Percentiles rank a stretch among this genome's conserved stretches.
phyloP scores from a whole-genome alignment of 2,888 invertebrate species.

The Icerya purchasi region DNA sequence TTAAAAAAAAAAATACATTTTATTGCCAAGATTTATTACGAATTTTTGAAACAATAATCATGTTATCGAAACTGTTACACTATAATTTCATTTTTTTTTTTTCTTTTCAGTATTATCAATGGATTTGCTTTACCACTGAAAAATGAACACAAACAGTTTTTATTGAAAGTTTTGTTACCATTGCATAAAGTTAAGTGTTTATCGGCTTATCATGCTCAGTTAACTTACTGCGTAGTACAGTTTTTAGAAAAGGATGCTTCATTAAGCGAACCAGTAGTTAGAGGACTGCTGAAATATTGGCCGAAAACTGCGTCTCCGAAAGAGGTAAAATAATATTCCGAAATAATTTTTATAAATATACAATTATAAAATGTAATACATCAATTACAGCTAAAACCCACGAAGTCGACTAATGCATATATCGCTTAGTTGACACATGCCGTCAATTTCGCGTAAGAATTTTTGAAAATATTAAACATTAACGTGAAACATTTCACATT shows the following conservation, averaged over 20 bases:
- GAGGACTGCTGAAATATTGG: conserved; percentile 89
- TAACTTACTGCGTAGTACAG: conserved; percentile 97
- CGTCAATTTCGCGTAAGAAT: too few species aligned
- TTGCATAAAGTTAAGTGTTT: conserved; percentile 91
- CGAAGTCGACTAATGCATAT: too few species aligned
- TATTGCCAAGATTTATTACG: too few species aligned
- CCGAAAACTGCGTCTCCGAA: conserved; percentile 97
- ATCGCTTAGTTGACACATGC: too few species aligned
- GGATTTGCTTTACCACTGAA: conserved; percentile 96
- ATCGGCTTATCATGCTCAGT: conserved; percentile 89
- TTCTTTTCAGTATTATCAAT: conserved; percentile 73
- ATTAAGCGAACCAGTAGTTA: conserved; percentile 82
- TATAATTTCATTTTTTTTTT: neutral
- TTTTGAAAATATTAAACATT: too few species aligned
- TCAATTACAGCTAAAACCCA: too few species aligned
- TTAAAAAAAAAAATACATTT: too few species aligned
- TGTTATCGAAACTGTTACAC: neutral
- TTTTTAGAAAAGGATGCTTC: conserved; percentile 95
- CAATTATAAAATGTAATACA: neutral
- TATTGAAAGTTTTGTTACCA: conserved; percentile 81
- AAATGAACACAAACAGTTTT: conserved; percentile 92
- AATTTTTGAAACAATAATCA: neutral
- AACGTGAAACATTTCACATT: too few species aligned
- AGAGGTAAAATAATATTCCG: conserved; percentile 36
- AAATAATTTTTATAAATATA: conserved; percentile 11